Base-by-base conservation (phyloP, 2,113 vertebrate species). In the Phalacrocorax brasilianus region DNA sequence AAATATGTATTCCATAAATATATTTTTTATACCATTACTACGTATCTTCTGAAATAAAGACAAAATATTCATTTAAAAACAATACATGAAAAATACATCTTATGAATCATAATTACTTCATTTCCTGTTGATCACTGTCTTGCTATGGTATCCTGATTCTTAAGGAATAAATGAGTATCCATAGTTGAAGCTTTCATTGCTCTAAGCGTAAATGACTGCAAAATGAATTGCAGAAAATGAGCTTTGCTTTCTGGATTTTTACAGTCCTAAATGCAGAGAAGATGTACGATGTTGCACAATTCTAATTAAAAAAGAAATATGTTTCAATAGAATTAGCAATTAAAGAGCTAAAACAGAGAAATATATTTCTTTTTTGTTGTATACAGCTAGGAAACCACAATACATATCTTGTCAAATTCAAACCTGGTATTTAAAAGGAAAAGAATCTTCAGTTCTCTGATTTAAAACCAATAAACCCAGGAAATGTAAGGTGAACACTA, bases 301-400 rank as follows among this genome's bases (percentile, higher is more conserved):
- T 87, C 55, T 92, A 93, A 95, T 91, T 83, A 76, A 94, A 93
- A 84, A 89, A 50, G 11, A 58, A 83, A 27, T 42, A 50, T 33
- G 32, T 65, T 86, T 66, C 92, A 91, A 92, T 73, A 27, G 49
- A 93, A 91, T 32, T 90, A 95, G 59, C 16, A 49, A 94, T 87
- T 87, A 83, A 93, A 76, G 44, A 72, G 53, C 49, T 93, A 50
- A 91, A 95, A 6, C 3, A 15, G 50, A 85, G 11, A 70, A 83
- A 50, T 12, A 20, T 13, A 38, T 90, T 73, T 79, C 76, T 89
- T 73, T 79, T 47, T 86, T 28, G 30, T 47, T 93, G 63, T 66
- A 89, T 75, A 85, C 40, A 78, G 26, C 75, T 71, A 78, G 45
- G 27, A 72, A 94, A 77, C 18, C 47, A 35, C 10, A 19, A 93